A percentile compares a stretch with the other conserved stretches of the same genome.
phyloP scores from a whole-genome alignment of 2,888 invertebrate genomes.

The Sycophila texana region DNA sequence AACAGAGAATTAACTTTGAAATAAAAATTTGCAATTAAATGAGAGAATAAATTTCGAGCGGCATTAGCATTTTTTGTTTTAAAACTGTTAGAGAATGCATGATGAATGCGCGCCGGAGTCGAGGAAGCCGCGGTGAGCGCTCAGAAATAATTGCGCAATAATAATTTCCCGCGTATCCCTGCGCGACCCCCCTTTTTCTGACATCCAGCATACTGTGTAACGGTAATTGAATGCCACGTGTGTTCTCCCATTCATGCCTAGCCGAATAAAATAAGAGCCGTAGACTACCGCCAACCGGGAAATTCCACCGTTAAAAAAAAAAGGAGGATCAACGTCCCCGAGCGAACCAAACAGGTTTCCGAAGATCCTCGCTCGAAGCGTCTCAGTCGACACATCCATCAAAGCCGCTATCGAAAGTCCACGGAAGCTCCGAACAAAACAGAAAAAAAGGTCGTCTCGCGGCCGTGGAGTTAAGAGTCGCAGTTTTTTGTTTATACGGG shows the following conservation, averaged over 20 bases:
- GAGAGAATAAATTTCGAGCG: background rate
- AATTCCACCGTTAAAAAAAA: background rate
- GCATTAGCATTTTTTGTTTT: background rate
- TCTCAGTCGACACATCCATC: background rate
- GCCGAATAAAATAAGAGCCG: background rate
- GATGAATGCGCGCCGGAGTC: background rate
- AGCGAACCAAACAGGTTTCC: background rate
- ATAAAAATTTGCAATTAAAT: background rate
- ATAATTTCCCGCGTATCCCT: background rate
- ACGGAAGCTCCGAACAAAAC: background rate
- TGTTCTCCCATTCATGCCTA: background rate
- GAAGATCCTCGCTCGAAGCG: background rate
- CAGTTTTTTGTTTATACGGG: slow-evolving; percentile 1
- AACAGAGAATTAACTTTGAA: background rate
- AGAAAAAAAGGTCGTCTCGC: background rate
- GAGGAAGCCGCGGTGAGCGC: background rate
- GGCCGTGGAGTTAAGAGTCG: background rate
- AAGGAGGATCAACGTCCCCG: background rate
- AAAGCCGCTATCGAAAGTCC: background rate
- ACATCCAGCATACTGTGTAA: background rate
- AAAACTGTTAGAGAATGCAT: background rate
- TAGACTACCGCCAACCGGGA: background rate
- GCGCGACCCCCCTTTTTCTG: background rate
- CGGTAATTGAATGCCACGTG: slow-evolving; percentile 10
- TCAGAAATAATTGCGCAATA: slow-evolving; percentile 4